Conservation (phyloP, 2,113 vertebrate genomes). For the Tamias sibiricus region DNA sequence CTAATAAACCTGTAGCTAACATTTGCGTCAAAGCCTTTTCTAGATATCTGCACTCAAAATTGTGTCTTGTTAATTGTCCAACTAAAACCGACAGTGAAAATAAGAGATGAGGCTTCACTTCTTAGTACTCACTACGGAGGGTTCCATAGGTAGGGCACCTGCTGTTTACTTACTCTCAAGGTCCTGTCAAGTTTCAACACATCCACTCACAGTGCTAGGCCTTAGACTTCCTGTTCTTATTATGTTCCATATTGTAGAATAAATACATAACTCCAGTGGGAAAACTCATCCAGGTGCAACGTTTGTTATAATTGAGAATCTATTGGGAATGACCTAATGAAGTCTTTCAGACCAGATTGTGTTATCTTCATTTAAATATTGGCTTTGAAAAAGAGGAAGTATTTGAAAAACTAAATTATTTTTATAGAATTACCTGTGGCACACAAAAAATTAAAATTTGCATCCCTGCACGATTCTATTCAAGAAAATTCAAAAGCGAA, state of each 20-base stretch:
- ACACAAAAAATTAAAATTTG: neutral
- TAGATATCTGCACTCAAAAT: neutral
- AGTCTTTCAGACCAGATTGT: neutral
- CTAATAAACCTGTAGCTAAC: neutral
- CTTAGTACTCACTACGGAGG: neutral
- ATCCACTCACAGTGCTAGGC: neutral
- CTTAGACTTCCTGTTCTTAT: neutral
- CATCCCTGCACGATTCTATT: neutral
- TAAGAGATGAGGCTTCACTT: neutral
- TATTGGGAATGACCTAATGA: neutral
- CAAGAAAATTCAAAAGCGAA: constrained; percentile 1
- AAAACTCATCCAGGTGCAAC: neutral
- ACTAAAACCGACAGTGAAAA: neutral
- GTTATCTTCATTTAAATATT: constrained; percentile 2
- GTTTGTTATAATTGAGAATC: neutral
- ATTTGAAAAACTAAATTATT: neutral
- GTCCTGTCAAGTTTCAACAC: neutral
- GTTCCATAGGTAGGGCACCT: neutral
- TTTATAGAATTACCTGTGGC: neutral
- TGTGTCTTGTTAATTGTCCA: neutral
- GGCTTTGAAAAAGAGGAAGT: neutral
- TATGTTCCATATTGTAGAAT: neutral
- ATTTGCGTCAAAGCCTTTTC: neutral
- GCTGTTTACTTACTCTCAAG: neutral
- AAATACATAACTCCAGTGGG: neutral